Evolutionary conservation across 2,113 vertebrate genomes (phyloP).

Genomic region (Sceloporus undulatus): DNA sequence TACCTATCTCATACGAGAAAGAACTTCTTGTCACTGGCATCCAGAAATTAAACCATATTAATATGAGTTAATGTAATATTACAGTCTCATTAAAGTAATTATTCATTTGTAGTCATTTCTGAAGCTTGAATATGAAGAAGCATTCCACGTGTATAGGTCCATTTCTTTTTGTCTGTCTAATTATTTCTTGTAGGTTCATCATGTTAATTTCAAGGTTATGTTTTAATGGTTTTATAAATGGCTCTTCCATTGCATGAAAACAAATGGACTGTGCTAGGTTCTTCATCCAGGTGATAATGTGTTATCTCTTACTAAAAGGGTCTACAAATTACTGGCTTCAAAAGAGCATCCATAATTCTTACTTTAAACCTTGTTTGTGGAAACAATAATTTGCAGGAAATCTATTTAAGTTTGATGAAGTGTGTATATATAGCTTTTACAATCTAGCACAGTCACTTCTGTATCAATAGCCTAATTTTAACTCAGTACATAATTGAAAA

Average conservation of each 20-base stretch:
- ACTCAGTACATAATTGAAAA: conserved; percentile 64
- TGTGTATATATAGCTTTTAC: conserved; percentile 59
- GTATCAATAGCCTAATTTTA: conserved; percentile 68
- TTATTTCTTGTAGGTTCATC: conserved; percentile 64
- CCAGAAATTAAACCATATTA: conserved; percentile 43
- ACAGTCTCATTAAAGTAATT: conserved; percentile 61
- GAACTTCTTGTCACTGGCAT: conserved; percentile 3
- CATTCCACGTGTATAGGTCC: conserved; percentile 54
- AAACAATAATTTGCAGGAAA: conserved; percentile 63
- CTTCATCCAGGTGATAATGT: conserved; percentile 67
- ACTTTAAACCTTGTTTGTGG: conserved; percentile 65
- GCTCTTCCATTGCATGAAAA: conserved; percentile 50
- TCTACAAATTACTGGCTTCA: conserved; percentile 59
- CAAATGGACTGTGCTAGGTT: conserved; percentile 45
- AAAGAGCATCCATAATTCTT: conserved; percentile 66
- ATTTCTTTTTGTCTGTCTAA: conserved; percentile 63
- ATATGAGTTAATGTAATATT: conserved; percentile 38
- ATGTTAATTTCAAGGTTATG: conserved; percentile 73
- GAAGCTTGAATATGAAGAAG: conserved; percentile 53
- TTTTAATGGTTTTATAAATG: conserved; percentile 73
- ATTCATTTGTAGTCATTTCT: conserved; percentile 55
- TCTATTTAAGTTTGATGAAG: conserved; percentile 61
- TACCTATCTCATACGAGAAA: conserved; percentile 29
- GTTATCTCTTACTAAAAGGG: conserved; percentile 62
- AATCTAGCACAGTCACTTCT: conserved; percentile 53